Percentiles rank a stretch among this genome's conserved stretches.
Conservation (phyloP, 2,888 invertebrate species). For the Chrysolina oricalcia region DNA sequence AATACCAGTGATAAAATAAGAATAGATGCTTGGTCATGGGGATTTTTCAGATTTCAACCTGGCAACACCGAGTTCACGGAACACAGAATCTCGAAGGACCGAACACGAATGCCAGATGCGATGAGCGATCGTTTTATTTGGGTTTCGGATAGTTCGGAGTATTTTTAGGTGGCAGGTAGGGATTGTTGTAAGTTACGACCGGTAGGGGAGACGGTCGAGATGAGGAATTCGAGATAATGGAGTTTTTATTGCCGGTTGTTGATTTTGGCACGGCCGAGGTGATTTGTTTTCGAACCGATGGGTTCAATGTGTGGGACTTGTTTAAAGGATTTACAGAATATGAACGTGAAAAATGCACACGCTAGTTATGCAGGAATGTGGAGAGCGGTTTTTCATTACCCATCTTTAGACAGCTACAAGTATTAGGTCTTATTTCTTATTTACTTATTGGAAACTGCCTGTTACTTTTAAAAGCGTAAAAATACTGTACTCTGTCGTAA, state of each 20-base stretch:
- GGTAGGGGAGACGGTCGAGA: not conserved
- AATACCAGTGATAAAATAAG: too few species aligned
- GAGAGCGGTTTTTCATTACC: too few species aligned
- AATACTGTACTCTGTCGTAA: too few species aligned
- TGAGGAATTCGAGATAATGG: conserved; percentile 6
- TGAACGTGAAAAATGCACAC: not conserved
- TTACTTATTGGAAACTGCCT: too few species aligned
- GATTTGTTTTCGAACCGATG: not conserved
- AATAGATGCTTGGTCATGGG: too few species aligned
- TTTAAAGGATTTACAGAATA: not conserved
- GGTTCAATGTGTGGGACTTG: not conserved
- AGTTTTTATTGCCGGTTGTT: conserved; percentile 6
- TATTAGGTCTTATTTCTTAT: too few species aligned
- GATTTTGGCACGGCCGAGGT: not conserved
- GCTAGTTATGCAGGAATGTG: not conserved
- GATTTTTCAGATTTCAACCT: too few species aligned
- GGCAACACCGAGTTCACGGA: too few species aligned
- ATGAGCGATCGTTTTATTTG: conserved; percentile 26
- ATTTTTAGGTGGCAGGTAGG: conserved; percentile 18
- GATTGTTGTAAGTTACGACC: conserved; percentile 9
- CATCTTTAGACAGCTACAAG: too few species aligned
- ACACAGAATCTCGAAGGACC: not conserved
- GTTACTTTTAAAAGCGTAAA: too few species aligned
- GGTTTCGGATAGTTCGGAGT: conserved; percentile 12
- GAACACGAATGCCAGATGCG: conserved; percentile 29